A percentile compares a stretch with the other conserved stretches of the same genome.
phyloP scores from a whole-genome alignment of 1,140 invertebrate species.

The Leptopilina boulardi region DNA sequence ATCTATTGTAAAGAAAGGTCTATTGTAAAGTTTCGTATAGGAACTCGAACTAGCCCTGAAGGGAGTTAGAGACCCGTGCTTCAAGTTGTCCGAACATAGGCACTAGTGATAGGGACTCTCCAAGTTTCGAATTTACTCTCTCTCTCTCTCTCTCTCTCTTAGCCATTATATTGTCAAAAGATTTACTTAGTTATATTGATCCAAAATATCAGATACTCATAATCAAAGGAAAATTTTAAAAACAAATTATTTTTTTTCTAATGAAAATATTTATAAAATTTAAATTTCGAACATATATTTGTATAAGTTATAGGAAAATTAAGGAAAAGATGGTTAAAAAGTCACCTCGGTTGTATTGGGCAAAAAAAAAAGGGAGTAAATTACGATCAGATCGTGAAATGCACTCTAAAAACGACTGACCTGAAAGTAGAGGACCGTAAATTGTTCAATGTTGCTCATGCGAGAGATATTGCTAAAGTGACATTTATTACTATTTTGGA shows the following conservation, averaged over 20 bases:
- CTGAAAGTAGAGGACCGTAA: constrained; percentile 25
- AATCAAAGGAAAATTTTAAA: too few relatives aligned
- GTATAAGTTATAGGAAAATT: not conserved
- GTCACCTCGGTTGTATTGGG: not conserved
- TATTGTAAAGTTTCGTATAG: constrained; percentile 66
- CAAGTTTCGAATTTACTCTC: constrained; percentile 5
- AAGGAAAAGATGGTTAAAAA: constrained; percentile 5
- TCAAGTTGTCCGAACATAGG: constrained; percentile 12
- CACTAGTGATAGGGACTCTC: constrained; percentile 1
- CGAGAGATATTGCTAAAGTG: constrained; percentile 23
- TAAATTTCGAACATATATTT: not conserved
- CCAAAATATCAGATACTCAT: too few relatives aligned
- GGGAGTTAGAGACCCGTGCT: constrained; percentile 16
- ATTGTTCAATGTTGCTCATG: constrained; percentile 17
- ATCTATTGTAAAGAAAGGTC: constrained; percentile 62
- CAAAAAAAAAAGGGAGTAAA: constrained; percentile 30
- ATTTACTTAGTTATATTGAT: not conserved
- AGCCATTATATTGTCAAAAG: not conserved
- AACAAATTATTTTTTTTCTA: not conserved
- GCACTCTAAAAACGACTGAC: constrained; percentile 27
- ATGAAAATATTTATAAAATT: too few relatives aligned
- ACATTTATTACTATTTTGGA: constrained; percentile 32
- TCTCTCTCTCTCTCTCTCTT: not conserved
- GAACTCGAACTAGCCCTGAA: constrained; percentile 33
- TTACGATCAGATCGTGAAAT: constrained; percentile 28